Evolutionary conservation across 1,140 invertebrate genomes (phyloP), one percentile per base, ranked within the genome.

Genomic region (Brachionus rubens): DNA sequence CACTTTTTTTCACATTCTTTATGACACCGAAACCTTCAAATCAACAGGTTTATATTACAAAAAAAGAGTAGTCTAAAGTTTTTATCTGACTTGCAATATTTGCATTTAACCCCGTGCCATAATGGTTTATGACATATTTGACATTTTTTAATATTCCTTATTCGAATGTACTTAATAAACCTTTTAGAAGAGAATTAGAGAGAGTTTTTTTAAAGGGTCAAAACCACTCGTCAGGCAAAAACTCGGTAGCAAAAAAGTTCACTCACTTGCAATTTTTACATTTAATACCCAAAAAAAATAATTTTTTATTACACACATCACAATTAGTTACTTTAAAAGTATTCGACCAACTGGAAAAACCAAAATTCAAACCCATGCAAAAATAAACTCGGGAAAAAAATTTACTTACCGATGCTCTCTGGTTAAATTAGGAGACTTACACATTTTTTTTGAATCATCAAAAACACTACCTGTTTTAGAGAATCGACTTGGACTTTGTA

Each of bases 11-110:
- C 68, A 72, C 68, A 72, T 3, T 72, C 68, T 33, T 72, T 72
- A 48, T 72, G 68, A 48, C 68, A 72, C 6, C 68, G 68, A n/a
- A 50, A 72, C 46, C 68, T 72, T 40, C 9, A n/a, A 14, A 28
- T 47, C n/a, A 50, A 70, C 14, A 41, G 9, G 41, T 67, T 43
- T 43, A 21, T 40, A 24, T 67, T 10, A 40, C 24, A 56, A 54
- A 54, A 54, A 56, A 56, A 56, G 36, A 16, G 19, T 50, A n/a
- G n/a, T n/a, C 1, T 16, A n/a, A n/a, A n/a, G n/a, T n/a, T n/a
- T n/a, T n/a, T n/a, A 6, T 72, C 14, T 72, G 48, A 72, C 68
- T 72, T 72, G 68, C 68, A 72, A 26, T 72, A 50, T 72, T 72
- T 72, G 68, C 68, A 72, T 30, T 72, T 72, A 33, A 72, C n/a